Percentiles rank a stretch among this genome's conserved stretches.
phyloP scores from a whole-genome alignment of 1,140 invertebrate species.

The Danaus melanippus region DNA sequence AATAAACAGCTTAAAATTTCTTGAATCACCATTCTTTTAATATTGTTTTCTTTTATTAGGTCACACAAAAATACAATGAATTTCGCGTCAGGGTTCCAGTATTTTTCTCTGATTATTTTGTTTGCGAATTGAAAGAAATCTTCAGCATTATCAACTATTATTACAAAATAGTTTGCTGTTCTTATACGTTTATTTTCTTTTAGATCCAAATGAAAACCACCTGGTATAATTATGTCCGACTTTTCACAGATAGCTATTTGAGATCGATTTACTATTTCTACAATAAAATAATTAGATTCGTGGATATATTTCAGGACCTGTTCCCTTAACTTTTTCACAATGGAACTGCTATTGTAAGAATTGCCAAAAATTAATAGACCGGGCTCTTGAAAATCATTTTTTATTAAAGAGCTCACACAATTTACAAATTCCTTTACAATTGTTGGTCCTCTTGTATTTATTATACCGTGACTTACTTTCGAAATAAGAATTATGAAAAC shows the following conservation, averaged over 20 bases:
- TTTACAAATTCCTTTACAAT: slow-evolving; percentile 39
- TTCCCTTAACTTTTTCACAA: slow-evolving; percentile 35
- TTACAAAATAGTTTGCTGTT: slow-evolving; percentile 44
- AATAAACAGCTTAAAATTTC: slow-evolving; percentile 44
- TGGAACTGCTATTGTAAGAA: slow-evolving; percentile 32
- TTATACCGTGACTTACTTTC: background rate
- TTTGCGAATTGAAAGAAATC: slow-evolving; percentile 37
- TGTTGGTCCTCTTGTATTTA: slow-evolving; percentile 42
- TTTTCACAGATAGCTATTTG: slow-evolving; percentile 23
- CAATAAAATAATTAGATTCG: slow-evolving; percentile 26
- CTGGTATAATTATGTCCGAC: slow-evolving; percentile 7
- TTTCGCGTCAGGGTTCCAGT: slow-evolving; percentile 54
- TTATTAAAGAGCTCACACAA: slow-evolving; percentile 44
- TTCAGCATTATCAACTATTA: slow-evolving; percentile 39
- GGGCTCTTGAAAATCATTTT: slow-evolving; percentile 35
- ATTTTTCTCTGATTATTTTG: slow-evolving; percentile 33
- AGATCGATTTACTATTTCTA: slow-evolving; percentile 27
- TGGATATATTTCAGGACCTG: slow-evolving; percentile 42
- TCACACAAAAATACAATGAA: slow-evolving; percentile 44
- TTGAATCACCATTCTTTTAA: slow-evolving; percentile 27
- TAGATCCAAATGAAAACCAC: too few species aligned
- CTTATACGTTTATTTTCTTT: too few species aligned
- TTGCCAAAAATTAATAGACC: slow-evolving; percentile 43
- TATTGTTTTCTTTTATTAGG: slow-evolving; percentile 16
- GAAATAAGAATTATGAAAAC: too few species aligned